These are phyloP conservation scores for Anthoscopus minutus DNA, from an alignment of 2,113 vertebrate genomes.

Conservation along the genomic window DNA sequence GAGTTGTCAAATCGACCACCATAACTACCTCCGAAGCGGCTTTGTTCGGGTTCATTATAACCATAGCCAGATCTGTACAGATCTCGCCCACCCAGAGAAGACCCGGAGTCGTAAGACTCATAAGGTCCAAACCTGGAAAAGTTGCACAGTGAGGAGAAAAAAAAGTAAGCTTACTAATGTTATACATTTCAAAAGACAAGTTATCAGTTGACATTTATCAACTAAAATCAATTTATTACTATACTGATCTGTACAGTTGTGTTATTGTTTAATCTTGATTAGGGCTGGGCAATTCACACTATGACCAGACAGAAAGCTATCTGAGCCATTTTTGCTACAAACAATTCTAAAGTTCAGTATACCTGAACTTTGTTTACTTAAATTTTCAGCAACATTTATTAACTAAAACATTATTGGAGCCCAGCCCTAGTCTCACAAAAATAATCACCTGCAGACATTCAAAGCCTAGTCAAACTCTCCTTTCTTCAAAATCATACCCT, in stretches of 20 bases:
- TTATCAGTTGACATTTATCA: slow-evolving; percentile 85
- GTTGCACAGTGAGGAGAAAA: slow-evolving; percentile 85
- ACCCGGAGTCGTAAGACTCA: slow-evolving; percentile 87
- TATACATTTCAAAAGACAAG: slow-evolving; percentile 82
- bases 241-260: slow-evolving; percentile 71
- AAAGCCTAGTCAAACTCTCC: slow-evolving; percentile 59
- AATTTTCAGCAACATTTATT: slow-evolving; percentile 62
- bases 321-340: slow-evolving; percentile 68
- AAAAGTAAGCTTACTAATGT: slow-evolving; percentile 86
- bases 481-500: slow-evolving; percentile 59
- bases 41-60: slow-evolving; percentile 89
- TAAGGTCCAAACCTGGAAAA: slow-evolving; percentile 89
- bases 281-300: slow-evolving; percentile 75
- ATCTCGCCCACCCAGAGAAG: slow-evolving; percentile 85
- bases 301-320: slow-evolving; percentile 80
- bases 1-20: slow-evolving; percentile 84
- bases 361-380: slow-evolving; percentile 61
- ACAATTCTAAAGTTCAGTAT: slow-evolving; percentile 64
- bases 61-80: slow-evolving; percentile 88
- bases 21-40: slow-evolving; percentile 87
- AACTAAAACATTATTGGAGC: slow-evolving; percentile 66
- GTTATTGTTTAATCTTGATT: slow-evolving; percentile 70
- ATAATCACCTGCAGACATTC: slow-evolving; percentile 68
- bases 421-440: slow-evolving; percentile 80
- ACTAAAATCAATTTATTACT: slow-evolving; percentile 78